Evolutionary conservation across 1,140 invertebrate genomes (phyloP).

Genomic region (Musca domestica): DNA sequence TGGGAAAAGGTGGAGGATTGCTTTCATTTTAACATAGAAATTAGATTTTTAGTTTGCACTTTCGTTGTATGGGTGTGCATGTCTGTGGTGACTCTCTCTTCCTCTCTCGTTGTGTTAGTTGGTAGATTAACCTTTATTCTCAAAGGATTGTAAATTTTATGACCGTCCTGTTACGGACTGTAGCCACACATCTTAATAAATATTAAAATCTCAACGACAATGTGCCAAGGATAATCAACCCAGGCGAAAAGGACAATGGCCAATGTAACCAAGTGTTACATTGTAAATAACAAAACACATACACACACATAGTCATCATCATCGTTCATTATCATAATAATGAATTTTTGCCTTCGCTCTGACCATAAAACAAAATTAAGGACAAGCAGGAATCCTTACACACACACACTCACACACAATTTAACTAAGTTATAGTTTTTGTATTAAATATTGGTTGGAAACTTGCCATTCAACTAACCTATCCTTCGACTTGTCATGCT

Average conservation of each 20-base stretch:
- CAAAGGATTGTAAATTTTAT: conserved; percentile 17
- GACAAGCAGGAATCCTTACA: background rate
- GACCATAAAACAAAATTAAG: background rate
- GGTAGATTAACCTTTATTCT: conserved; percentile 17
- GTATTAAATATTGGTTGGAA: conserved; percentile 5
- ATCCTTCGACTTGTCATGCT: conserved; percentile 74
- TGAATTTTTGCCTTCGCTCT: background rate
- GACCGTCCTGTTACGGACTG: conserved; percentile 26
- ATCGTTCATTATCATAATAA: conserved; percentile 14
- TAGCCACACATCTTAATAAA: conserved; percentile 40
- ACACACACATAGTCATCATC: conserved; percentile 11
- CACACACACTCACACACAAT: background rate
- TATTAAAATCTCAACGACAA: conserved; percentile 38
- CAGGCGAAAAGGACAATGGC: background rate
- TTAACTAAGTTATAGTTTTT: background rate
- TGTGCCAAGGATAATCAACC: background rate
- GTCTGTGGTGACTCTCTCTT: background rate
- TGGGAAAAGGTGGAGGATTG: background rate
- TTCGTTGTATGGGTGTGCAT: background rate
- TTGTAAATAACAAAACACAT: background rate
- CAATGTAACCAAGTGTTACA: too few relatives aligned
- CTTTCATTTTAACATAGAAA: conserved; percentile 1
- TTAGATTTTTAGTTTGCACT: conserved; percentile 9
- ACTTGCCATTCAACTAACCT: conserved; percentile 61
- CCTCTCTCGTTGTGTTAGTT: background rate